Conservation (phyloP, 1,140 invertebrate species). For the Metaphire vulgaris region DNA sequence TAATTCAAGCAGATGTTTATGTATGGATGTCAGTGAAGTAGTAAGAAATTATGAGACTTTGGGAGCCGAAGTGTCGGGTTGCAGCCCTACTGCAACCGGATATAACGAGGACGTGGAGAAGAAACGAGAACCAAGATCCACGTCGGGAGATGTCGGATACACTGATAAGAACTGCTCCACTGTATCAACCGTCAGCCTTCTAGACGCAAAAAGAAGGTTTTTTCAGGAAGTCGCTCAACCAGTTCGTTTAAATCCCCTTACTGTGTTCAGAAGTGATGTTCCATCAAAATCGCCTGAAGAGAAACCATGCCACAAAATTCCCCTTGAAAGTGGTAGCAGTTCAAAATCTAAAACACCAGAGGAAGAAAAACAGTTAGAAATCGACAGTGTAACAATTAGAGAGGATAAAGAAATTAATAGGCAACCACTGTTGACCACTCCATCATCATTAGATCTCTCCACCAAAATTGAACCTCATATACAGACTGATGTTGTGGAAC, state of each 20-base stretch:
- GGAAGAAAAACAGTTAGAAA: not conserved
- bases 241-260: slow-evolving; percentile 20
- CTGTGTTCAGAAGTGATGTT: slow-evolving; percentile 9
- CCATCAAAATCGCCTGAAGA: not conserved
- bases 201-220: slow-evolving; percentile 28
- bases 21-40: not conserved
- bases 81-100: no score
- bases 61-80: no score
- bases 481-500: not conserved
- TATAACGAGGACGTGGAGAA: no score
- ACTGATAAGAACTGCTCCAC: not conserved
- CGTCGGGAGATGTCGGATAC: not conserved
- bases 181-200: slow-evolving; percentile 13
- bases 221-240: slow-evolving; percentile 26
- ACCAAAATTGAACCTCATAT: not conserved
- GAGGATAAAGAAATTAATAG: not conserved
- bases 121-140: not conserved
- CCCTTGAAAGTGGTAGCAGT: not conserved
- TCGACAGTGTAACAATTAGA: not conserved
- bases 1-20: not conserved
- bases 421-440: not conserved
- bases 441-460: not conserved
- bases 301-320: not conserved
- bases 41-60: no score
- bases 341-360: not conserved